Conservation (phyloP, 2,797 vertebrate species). For the Ceryle rudis region DNA sequence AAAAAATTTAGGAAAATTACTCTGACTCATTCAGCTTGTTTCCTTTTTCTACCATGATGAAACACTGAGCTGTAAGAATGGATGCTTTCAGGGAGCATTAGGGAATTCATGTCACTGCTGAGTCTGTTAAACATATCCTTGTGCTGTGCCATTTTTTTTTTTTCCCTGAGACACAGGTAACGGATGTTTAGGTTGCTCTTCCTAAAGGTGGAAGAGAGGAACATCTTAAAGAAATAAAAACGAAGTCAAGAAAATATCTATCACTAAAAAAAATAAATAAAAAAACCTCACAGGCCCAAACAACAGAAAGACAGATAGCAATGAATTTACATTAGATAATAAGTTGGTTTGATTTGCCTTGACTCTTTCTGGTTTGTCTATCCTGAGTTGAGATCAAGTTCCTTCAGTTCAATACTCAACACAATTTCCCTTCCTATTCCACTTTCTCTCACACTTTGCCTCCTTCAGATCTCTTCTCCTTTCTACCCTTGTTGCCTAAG, state of each 20-base stretch:
- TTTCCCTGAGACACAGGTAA: background rate
- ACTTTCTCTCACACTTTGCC: background rate
- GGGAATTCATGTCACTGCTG: constrained; percentile 3
- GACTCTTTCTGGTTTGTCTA: background rate
- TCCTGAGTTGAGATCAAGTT: background rate
- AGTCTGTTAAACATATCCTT: background rate
- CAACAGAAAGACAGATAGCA: background rate
- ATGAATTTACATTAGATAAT: background rate
- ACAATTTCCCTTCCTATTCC: background rate
- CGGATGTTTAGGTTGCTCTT: background rate
- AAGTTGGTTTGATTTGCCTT: background rate
- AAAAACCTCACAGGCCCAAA: background rate
- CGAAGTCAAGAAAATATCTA: background rate
- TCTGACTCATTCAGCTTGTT: constrained; percentile 15
- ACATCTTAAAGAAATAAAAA: background rate
- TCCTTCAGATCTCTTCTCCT: background rate
- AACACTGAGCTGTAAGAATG: background rate
- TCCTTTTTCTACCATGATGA: background rate
- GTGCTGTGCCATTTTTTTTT: background rate
- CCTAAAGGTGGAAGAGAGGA: background rate
- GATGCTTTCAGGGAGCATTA: background rate
- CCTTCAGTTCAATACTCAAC: background rate
- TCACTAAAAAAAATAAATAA: background rate
- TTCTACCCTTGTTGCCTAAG: background rate
- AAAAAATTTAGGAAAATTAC: background rate